Base-by-base conservation (phyloP, 2,888 invertebrate genomes). In the Hydriomena furcata region DNA sequence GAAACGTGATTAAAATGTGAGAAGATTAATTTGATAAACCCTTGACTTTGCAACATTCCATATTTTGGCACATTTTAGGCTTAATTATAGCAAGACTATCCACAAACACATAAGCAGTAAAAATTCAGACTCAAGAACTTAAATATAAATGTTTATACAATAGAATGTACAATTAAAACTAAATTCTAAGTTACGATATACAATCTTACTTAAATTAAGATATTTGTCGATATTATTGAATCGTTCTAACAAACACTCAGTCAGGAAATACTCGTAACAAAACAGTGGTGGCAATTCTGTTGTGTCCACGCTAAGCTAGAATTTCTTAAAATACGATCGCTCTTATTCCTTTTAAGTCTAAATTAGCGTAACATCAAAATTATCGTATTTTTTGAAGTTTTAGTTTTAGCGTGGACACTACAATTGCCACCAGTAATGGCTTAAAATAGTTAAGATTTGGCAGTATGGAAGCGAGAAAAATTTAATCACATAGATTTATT, bases 131-230 rank as follows among this genome's bases (percentile, higher is more conserved):
- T 62, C 55, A 59, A 64, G 57, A 63, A 74, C 79, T 79, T 81
- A 78, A 65, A 66, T 77, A 80, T 79, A 80, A 80, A 79, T 81
- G 72, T 70, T 68, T 74, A 65, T 73, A 76, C 68, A 76, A 2
- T 61, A 60, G 57, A 72, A 65, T 68, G 65, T 76, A 71, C 63
- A 66, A 41, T 12, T 52, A 44, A 27, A 47, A 34, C 44, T 58
- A 56, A 11, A 30, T 10, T 25, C 42, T 46, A 47, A 24, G 20
- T 5, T 36, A 38, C 7, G 27, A 25, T 45, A 45, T 41, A 45
- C 44, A 49, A 37, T 34, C 45, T 49, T 49, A 49, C 45, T 49
- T 49, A 49, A 32, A 32, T 12, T 21, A 25, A 43, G 42, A 40
- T 43, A 45, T 45, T 43, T 43, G 47, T 45, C 40, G 21, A 51